Percentiles rank a stretch among this genome's conserved stretches.
Conservation (phyloP, 2,113 vertebrate species). For the Telmatochromis sp. region DNA sequence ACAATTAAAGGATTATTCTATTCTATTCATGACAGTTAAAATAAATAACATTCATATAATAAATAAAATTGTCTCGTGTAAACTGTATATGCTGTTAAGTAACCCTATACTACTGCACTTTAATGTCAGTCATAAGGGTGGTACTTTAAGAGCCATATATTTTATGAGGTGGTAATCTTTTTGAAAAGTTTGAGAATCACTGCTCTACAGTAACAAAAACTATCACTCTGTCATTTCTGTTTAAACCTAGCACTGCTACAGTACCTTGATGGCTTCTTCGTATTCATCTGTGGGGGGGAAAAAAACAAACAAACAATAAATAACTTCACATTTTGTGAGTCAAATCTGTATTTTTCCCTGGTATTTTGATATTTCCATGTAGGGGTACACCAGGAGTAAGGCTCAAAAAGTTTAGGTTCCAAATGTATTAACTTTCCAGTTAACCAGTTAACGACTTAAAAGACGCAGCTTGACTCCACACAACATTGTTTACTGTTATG, state of each 20-base stretch:
- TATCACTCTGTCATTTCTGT: not conserved
- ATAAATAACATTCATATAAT: not conserved
- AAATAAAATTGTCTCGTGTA: not conserved
- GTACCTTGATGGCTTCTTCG: conserved; percentile 95
- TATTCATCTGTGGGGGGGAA: conserved; percentile 79
- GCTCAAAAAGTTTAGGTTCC: not conserved
- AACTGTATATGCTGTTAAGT: not conserved
- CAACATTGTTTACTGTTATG: not conserved
- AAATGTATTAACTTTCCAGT: not conserved
- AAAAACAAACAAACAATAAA: conserved; percentile 27
- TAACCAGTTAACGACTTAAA: not conserved
- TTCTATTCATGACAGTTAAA: not conserved
- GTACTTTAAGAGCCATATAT: not conserved
- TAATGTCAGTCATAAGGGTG: not conserved
- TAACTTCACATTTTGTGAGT: not conserved
- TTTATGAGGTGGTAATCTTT: not conserved
- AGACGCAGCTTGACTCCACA: not conserved
- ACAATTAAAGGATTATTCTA: not conserved
- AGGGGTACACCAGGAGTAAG: fast-evolving
- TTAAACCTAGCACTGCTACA: not conserved
- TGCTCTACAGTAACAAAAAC: not conserved
- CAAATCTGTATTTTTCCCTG: fast-evolving
- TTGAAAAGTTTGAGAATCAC: not conserved
- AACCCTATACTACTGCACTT: not conserved
- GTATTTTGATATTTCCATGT: not conserved